Conservation (phyloP, 2,888 invertebrate species). For the Hypomecis punctinalis region DNA sequence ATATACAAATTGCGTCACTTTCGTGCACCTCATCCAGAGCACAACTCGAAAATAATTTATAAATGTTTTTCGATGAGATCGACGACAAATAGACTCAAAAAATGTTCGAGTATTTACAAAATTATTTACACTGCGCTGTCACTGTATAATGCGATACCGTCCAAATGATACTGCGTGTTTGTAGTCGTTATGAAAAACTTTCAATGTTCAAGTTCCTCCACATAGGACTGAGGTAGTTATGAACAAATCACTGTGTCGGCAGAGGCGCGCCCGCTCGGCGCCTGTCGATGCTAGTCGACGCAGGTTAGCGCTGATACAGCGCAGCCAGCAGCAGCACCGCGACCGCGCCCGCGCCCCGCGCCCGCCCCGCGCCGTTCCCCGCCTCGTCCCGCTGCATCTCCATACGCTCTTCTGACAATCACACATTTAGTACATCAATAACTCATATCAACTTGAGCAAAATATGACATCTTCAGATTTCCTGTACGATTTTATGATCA, state of each 20-base stretch:
- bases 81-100: not conserved
- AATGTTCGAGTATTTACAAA: too few relatives aligned
- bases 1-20: slow-evolving; percentile 45
- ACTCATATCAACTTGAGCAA: not conserved
- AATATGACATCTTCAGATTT: too few relatives aligned
- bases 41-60: slow-evolving; percentile 1
- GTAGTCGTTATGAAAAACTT: too few relatives aligned
- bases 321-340: slow-evolving; percentile 23
- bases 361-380: slow-evolving; percentile 30
- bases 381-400: slow-evolving; percentile 88
- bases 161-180: too few relatives aligned
- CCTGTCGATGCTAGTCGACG: too few relatives aligned
- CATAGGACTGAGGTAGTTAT: too few relatives aligned
- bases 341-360: slow-evolving; percentile 9
- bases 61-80: slow-evolving; percentile 17
- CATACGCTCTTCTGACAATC: slow-evolving; percentile 69
- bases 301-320: not conserved
- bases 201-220: too few relatives aligned
- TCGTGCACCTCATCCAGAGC: not conserved
- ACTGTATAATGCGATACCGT: too few relatives aligned
- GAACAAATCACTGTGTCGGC: too few relatives aligned
- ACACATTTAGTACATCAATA: not conserved
- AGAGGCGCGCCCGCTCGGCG: too few relatives aligned
- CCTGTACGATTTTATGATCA: too few relatives aligned
- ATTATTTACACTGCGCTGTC: too few relatives aligned